Evolutionary conservation across 1,140 invertebrate species (phyloP).

Genomic region (Adoxophyes honmai): DNA sequence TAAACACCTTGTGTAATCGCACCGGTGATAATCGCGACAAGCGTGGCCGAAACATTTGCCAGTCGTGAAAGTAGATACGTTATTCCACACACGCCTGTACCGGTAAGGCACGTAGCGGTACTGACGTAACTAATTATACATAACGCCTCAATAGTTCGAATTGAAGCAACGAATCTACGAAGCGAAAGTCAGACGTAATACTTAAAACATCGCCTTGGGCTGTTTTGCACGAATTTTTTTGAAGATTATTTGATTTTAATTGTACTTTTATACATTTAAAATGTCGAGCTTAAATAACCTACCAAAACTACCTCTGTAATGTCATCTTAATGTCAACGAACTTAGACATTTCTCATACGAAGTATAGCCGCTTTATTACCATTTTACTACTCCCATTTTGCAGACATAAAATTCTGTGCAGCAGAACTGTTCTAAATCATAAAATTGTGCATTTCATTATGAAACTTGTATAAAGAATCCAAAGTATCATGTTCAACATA

Average conservation of each 20-base stretch:
- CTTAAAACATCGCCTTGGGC: slow-evolving; percentile 21
- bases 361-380: too few species aligned
- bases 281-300: too few species aligned
- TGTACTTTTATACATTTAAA: too few species aligned
- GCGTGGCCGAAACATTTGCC: slow-evolving; percentile 8
- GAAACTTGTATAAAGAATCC: too few species aligned
- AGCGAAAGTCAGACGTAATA: slow-evolving; percentile 58
- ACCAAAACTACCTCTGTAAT: too few species aligned
- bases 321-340: too few species aligned
- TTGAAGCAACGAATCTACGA: slow-evolving; percentile 30
- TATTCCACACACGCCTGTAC: slow-evolving; percentile 51
- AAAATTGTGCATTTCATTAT: too few species aligned
- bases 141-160: slow-evolving; percentile 47
- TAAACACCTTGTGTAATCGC: neutral
- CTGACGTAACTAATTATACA: slow-evolving; percentile 70
- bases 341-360: too few species aligned
- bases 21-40: slow-evolving; percentile 7
- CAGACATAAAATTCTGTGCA: too few species aligned
- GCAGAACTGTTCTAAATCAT: too few species aligned
- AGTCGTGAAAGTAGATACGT: slow-evolving; percentile 57
- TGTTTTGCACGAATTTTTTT: neutral
- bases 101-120: slow-evolving; percentile 57
- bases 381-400: too few species aligned
- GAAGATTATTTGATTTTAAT: too few species aligned
- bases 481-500: slow-evolving; percentile 15